A percentile compares a stretch with the other conserved stretches of the same genome.
phyloP scores from a whole-genome alignment of 2,113 vertebrate species.

The Etia nguti region DNA sequence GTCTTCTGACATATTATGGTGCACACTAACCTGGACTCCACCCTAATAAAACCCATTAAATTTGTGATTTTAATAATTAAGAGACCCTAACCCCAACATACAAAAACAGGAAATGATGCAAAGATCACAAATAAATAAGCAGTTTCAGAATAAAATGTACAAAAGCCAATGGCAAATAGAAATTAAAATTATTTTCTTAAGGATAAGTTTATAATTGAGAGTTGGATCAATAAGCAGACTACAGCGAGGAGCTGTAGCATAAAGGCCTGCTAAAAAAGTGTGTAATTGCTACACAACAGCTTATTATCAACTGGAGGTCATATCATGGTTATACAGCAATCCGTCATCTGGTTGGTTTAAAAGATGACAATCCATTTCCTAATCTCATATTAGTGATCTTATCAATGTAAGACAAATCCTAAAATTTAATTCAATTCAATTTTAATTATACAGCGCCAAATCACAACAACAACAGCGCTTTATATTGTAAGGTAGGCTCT shows the following conservation, averaged over 20 bases:
- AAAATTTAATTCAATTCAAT: not conserved
- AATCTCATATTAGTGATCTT: not conserved
- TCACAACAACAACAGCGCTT: not conserved
- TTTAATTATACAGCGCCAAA: not conserved
- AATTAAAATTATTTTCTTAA: not conserved
- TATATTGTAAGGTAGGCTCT: not conserved
- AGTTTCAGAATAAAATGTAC: not conserved
- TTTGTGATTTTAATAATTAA: not conserved
- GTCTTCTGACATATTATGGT: not conserved
- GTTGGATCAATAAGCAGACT: not conserved
- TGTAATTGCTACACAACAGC: not conserved
- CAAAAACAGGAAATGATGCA: not conserved
- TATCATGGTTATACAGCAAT: not conserved
- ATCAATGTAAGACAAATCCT: not conserved
- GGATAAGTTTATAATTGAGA: not conserved
- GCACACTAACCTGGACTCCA: not conserved
- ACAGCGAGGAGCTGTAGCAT: not conserved
- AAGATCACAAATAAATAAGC: not conserved
- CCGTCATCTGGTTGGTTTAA: not conserved
- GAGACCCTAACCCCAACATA: not conserved
- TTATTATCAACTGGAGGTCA: not conserved
- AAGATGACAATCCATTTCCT: not conserved
- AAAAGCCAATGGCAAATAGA: not conserved
- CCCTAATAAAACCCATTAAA: not conserved
- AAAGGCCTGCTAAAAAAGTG: not conserved